Base-by-base conservation (phyloP, 2,888 invertebrate genomes). In the Polymixis lichenea region DNA sequence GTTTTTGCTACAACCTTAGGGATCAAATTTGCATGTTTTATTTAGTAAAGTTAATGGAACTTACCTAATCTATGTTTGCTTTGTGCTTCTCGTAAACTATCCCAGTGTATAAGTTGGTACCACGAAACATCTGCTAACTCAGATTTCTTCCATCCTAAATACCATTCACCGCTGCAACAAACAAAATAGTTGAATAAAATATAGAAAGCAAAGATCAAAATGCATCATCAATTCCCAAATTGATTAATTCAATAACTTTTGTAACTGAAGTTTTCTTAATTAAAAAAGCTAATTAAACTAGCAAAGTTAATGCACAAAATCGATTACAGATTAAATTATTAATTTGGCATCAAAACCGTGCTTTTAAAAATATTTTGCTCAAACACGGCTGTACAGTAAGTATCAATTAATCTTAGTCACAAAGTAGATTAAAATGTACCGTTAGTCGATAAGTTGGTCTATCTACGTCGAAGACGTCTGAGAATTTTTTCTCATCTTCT, bases 101-200 rank as follows among this genome's bases (percentile, higher is more conserved):
- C 99, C 97, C 99, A 99, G 92, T 99, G 99, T 84, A 99, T 97
- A 85, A 99, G 97, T 94, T 99, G 98, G 94, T 99, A 99, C 99
- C 99, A 99, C 28, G 99, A 99, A 64, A 98, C 98, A 80, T 99
- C 99, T 90, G 98, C 97, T 73, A 99, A 97, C 91, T 99, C 98
- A n/a, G 98, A 97, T 93, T 98, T 98, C 88, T 97, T 98, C 97
- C 98, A 99, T 81, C 99, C 99, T 95, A 99, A 97, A 95, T 99
- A 99, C 97, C 99, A 99, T 97, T 99, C 99, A 72, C 99, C 99
- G 92, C 99, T 99, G 97, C 72, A 98, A 98, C 92, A 96, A 93
- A 89, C 71, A 58, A 82, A 85, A 67, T 22, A 68, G 56, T 77
- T 65, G 13, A 46, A 70, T 43, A 22, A 73, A 46, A 43, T 8